Base-by-base conservation (phyloP, 2,888 invertebrate species). In the Sinhomidia bicolor region DNA sequence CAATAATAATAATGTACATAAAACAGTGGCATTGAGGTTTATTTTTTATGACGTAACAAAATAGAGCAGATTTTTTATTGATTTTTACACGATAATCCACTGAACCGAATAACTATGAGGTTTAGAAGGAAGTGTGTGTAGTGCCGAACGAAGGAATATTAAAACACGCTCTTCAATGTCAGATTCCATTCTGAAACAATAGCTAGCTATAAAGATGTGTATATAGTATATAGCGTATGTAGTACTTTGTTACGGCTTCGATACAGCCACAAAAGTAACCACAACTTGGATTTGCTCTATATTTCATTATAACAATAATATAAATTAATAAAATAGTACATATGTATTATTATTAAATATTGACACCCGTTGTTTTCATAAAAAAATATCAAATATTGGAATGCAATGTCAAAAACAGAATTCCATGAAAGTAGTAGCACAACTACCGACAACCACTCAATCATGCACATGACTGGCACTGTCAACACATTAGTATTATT, bases 11-110 rank as follows among this genome's bases (percentile, higher is more conserved):
- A n/a, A n/a, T n/a, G 9, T 41, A 20, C 10, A 71, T 17, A 20
- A n/a, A 62, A 29, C 17, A 41, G n/a, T 71, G 71, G 10, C 71
- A 71, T 71, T 36, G 71, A 2, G 20, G 32, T 12, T 29, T 65
- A 41, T 6, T 41, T 71, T 71, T 62, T 26, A 32, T 65, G 71
- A 6, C 71, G 36, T 1, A 36, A 20, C 10, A 17, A 71, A 71
- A 71, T 71, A 12, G 71, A 36, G 36, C 71, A 71, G 36, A 71
- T 23, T 71, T 7, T 71, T 20, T 71, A 71, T 71, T 71, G 71
- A 71, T 71, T 71, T 71, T n/a, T n/a, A 10, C 32, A 20, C 20
- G 41, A 71, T 41, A 41, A 41, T 71, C 41, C 71, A 36, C 71
- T 41, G 20, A 41, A 71, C 71, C 71, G 71, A 71, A 71, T 17